Evolutionary conservation across 2,113 vertebrate species (phyloP), one percentile per base, ranked within the genome.

Genomic region (Conger conger): DNA sequence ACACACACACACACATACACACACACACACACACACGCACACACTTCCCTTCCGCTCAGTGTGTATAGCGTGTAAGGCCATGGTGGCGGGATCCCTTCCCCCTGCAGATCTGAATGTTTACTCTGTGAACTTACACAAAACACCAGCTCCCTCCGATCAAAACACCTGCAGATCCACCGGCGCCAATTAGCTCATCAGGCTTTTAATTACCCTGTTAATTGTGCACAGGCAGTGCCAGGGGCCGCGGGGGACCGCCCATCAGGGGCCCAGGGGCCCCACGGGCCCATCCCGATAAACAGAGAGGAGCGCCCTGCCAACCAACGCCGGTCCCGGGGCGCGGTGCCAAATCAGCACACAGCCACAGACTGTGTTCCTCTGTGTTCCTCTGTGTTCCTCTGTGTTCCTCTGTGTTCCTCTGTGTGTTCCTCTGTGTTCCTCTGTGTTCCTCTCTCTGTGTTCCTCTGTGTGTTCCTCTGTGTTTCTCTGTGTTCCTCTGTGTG

Each of bases 121-220:
- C 84, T 86, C 84, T 88, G 76, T 83, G 83, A 96, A 95, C 96
- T 96, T 95, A 95, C 95, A 96, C 96, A 97, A n/a, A 97, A 97
- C 96, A 97, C 96, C 96, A 96, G 95, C 96, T 93, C 88, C 87
- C 86, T 63, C 45, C 27, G 37, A 92, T 94, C 89, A 92, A 93
- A 98, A 98, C 98, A 99, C 98, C 98, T 98, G 97, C 96, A 97
- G 97, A 95, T 96, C 97, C 96, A 97, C 97, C 96, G 96, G 96
- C 97, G 95, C 97, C 98, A 97, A 98, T 98, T 99, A 98, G 97
- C 97, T 99, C 97, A 97, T 99, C 97, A 98, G 96, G 96, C 96
- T 97, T 97, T 98, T 99, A 99, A 99, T 99, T 97, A 99, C 97
- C 96, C 96, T 97, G 97, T 97, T 99, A 99, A 99, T 99, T 98